Base-by-base conservation (phyloP, 2,113 vertebrate genomes). In the Gasterosteus nipponicus region DNA sequence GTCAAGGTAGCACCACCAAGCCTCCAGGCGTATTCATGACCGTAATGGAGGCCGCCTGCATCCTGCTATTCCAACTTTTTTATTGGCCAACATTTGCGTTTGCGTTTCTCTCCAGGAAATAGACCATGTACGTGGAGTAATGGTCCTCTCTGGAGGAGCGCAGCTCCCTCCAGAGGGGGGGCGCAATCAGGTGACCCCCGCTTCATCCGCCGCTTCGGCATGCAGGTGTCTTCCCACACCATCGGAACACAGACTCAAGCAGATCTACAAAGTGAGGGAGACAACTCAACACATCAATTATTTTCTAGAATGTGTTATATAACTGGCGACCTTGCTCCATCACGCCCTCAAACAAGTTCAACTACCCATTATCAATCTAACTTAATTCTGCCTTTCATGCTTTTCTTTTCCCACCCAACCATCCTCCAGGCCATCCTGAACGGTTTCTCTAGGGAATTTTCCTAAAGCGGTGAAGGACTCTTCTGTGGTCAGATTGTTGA, bases 151-250 rank as follows among this genome's bases (percentile, higher is more conserved):
- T n/a, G n/a, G n/a, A n/a, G n/a, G n/a, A n/a, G n/a, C n/a, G n/a
- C n/a, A n/a, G n/a, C n/a, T n/a, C n/a, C 95, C 96, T 65, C 95
- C 95, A 31, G 95, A 96, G 35, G 96, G 96, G 2, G 96, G 95
- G 10, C 94, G 95, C 10, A 97, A 96, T 90, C 95, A 93, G 0
- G 94, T 97, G 80, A 96, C 4, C 93, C 95, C 1, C 93, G 94
- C 75, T 96, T 97, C 73, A 92, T 96, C 54, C 92, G 95, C 39
- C 93, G 95, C 86, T 96, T 97, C 90, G 95, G 94, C 84, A 95
- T 95, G 93, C 76, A n/a, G 96, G 46, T 97, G 94, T 78, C 92
- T 96, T 47, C 95, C 96, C 2, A 94, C 86, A 7, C 95, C 95
- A 7, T 96, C 96, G 0, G 95, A 96, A 46, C 92, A 95, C 67